phyloP scores from a whole-genome alignment of 2,797 vertebrate genomes.

The Thalassophryne amazonica region DNA sequence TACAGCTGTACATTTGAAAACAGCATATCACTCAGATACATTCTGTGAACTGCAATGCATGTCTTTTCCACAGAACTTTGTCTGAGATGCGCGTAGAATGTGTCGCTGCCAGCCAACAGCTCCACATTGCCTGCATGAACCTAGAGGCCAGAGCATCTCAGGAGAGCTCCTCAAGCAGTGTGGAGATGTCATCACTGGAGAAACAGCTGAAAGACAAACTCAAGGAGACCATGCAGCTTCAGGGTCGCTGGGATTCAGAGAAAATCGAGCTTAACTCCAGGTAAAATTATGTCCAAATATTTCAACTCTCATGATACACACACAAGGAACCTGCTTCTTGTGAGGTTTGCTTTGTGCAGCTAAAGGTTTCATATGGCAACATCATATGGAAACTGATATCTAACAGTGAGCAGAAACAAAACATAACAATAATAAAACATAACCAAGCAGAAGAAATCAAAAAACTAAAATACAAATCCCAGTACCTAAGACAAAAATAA shows the following conservation, averaged over 20 bases:
- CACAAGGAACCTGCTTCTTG: background rate
- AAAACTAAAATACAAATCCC: too few species aligned
- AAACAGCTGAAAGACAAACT: conserved; percentile 78
- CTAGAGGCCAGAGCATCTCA: conserved; percentile 69
- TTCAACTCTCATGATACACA: background rate
- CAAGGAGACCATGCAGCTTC: conserved; percentile 81
- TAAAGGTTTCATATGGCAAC: too few species aligned
- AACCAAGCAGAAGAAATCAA: too few species aligned
- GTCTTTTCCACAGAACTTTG: conserved; percentile 73
- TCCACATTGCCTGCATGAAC: conserved; percentile 76
- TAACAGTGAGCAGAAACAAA: too few species aligned
- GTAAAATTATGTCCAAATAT: conserved; percentile 48
- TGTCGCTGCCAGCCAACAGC: conserved; percentile 54
- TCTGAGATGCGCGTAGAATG: conserved; percentile 76
- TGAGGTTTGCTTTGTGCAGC: background rate
- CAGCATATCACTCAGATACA: background rate
- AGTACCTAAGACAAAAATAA: too few species aligned
- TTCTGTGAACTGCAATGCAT: conserved; percentile 3
- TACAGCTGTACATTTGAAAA: conserved; percentile 17
- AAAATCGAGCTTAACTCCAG: conserved; percentile 82
- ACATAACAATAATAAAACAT: too few species aligned
- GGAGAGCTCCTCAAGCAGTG: conserved; percentile 43
- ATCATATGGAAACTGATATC: too few species aligned
- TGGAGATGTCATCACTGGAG: conserved; percentile 67
- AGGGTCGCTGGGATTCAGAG: conserved; percentile 79